Evolutionary conservation across 2,113 vertebrate genomes (phyloP).

Genomic region (Phalacrocorax pelagicus): DNA sequence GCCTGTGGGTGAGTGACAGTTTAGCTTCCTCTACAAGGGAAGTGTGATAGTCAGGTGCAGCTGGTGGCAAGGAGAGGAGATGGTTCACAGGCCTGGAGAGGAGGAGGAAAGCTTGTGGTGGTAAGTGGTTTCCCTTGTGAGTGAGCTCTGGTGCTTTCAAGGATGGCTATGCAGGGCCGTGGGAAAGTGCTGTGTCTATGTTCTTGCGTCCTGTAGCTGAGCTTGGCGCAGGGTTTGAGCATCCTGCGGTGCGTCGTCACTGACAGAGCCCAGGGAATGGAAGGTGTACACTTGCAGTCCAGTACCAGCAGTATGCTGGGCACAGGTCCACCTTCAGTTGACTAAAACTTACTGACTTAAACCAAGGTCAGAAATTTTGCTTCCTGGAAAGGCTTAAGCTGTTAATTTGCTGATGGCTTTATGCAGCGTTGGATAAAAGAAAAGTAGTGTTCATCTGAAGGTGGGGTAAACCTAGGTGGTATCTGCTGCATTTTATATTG

Average conservation of each 20-base stretch:
- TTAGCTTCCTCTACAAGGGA: accelerated
- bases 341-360: background rate
- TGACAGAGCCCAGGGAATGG: background rate
- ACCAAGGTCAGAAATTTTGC: background rate
- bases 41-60: accelerated
- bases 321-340: accelerated
- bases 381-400: background rate
- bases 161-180: accelerated
- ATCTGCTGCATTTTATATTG: background rate
- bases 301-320: background rate
- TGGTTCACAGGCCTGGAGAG: background rate
- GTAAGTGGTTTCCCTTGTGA: background rate
- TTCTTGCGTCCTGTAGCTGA: accelerated
- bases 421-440: background rate
- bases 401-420: background rate
- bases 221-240: background rate
- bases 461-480: background rate
- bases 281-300: accelerated
- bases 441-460: background rate
- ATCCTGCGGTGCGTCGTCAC: accelerated
- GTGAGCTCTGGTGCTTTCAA: background rate
- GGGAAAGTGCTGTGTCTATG: background rate
- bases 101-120: background rate
- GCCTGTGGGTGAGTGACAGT: background rate
- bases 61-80: background rate